phyloP scores from a whole-genome alignment of 1,140 invertebrate species.

The Drosophila bocki region DNA sequence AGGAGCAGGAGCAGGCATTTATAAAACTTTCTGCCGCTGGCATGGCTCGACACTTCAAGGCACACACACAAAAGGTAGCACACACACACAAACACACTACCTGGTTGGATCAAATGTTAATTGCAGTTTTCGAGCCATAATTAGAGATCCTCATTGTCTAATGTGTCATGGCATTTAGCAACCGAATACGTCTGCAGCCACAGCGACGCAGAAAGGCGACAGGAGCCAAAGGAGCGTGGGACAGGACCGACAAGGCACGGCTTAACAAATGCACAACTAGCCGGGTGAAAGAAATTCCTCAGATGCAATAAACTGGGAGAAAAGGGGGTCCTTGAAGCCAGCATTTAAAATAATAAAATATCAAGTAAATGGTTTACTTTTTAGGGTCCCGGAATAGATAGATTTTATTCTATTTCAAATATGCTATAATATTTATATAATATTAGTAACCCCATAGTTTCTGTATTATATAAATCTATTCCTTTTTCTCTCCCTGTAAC shows the following conservation, averaged over 20 bases:
- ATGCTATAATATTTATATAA: not conserved
- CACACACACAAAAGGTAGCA: constrained; percentile 38
- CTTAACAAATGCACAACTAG: constrained; percentile 34
- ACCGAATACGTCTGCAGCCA: constrained; percentile 50
- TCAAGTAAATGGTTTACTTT: not conserved
- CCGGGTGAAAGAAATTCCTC: constrained; percentile 14
- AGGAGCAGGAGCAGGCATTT: constrained; percentile 43
- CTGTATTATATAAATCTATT: too few species aligned
- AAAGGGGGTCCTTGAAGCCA: not conserved
- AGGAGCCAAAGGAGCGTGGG: constrained; percentile 8
- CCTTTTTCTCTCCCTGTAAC: not conserved
- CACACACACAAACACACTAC: constrained; percentile 14
- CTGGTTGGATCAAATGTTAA: constrained; percentile 75
- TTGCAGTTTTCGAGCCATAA: constrained; percentile 79
- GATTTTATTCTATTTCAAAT: not conserved
- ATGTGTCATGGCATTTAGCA: constrained; percentile 79
- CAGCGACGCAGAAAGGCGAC: constrained; percentile 9
- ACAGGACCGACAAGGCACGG: constrained; percentile 25
- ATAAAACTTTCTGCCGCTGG: constrained; percentile 71
- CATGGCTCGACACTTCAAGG: constrained; percentile 73
- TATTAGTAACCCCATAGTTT: not conserved
- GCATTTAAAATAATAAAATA: not conserved
- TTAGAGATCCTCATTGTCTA: constrained; percentile 79
- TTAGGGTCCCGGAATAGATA: not conserved
- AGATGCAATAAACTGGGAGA: not conserved